Base-by-base conservation (phyloP, 2,113 vertebrate species). In the Maccullochella peelii region DNA sequence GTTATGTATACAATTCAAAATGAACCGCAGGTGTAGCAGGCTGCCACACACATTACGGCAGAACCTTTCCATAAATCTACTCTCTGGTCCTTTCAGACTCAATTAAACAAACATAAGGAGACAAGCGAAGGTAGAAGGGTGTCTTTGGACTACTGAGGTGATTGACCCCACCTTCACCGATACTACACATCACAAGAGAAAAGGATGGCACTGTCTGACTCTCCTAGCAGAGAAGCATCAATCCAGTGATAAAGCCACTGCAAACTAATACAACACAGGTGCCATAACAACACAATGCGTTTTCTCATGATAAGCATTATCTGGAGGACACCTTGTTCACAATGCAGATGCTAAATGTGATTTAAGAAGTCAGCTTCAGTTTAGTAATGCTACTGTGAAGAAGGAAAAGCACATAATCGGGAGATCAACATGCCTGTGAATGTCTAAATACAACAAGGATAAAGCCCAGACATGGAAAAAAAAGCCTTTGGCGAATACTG, bases 221-320 rank as follows among this genome's bases (percentile, higher is more conserved):
- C 30, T 66, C 33, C n/a, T 49, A 69, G 73, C 33, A 44, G 27
- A 49, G 11, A 58, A 86, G 84, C 79, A 88, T 81, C 73, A 78
- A 71, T 90, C 70, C 40, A 70, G 63, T 72, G 77, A 84, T 77
- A 67, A 80, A 82, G 71, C 61, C 54, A 74, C 86, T 77, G 86
- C 77, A 83, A 66, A 61, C 62, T 21, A 58, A 54, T 20, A 57
- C 63, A 71, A 57, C 77, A 55, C 42, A 38, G 30, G 74, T 80
- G 65, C 71, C 68, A 77, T 30, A 76, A 62, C 68, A 85, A 69
- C 61, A 70, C 38, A 40, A 6, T 25, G 79, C 80, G 69, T 42
- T 63, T 23, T 47, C 25, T 42, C 36, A 11, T 23, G 62, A 89
- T 69, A 73, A 76, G 66, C 23, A 44, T 33, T 40, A n/a, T 21